A percentile compares a stretch with the other conserved stretches of the same genome.
Conservation (phyloP, 2,888 invertebrate genomes). For the Hetaerina titia region DNA sequence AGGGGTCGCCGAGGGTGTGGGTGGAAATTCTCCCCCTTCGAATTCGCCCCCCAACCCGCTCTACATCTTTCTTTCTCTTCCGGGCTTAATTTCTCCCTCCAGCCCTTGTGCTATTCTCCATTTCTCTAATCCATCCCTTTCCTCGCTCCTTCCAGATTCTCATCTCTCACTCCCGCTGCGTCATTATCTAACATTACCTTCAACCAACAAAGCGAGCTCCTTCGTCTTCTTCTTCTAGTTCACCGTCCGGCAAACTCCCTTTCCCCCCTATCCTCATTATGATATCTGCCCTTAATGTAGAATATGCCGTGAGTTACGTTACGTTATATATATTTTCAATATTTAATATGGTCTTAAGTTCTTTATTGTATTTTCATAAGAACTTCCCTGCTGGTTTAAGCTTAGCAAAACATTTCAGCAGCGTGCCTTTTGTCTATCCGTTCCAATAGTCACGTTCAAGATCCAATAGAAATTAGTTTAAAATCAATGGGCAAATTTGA, state of each 20-base stretch:
- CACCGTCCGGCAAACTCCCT: neutral
- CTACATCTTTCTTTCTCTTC: slow-evolving; percentile 28
- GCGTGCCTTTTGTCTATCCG: too few species aligned
- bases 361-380: too few species aligned
- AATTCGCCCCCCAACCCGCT: neutral
- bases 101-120: neutral
- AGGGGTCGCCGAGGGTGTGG: neutral
- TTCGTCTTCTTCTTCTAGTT: neutral
- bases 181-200: neutral
- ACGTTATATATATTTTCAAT: too few species aligned
- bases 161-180: neutral
- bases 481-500: too few species aligned
- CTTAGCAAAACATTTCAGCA: too few species aligned
- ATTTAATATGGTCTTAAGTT: too few species aligned
- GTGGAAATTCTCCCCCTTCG: neutral
- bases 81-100: neutral
- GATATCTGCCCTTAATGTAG: too few species aligned
- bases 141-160: neutral
- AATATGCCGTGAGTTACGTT: too few species aligned
- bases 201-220: neutral
- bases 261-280: too few species aligned
- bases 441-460: too few species aligned
- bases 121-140: slow-evolving; percentile 2
- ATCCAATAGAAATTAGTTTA: too few species aligned
- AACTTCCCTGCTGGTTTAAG: too few species aligned